Conservation (phyloP, 2,888 invertebrate species). For the Allygus modestus region DNA sequence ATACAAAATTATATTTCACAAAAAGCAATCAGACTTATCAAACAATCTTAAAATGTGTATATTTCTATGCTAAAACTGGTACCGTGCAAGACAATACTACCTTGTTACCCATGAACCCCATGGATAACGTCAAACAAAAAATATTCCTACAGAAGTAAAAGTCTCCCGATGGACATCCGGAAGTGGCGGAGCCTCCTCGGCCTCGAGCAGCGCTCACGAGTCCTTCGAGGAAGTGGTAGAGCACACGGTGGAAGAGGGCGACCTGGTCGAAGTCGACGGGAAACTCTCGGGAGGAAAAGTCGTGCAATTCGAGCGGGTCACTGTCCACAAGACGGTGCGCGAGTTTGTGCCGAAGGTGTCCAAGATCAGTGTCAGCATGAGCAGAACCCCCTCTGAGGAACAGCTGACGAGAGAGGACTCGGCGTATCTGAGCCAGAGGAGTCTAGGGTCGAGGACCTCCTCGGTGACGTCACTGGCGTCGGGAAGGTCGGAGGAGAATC, state of each 20-base stretch:
- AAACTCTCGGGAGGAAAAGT: conserved; percentile 78
- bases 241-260: conserved; percentile 80
- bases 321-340: conserved; percentile 80
- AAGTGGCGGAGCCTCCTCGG: conserved; percentile 19
- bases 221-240: conserved; percentile 77
- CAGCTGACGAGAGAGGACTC: conserved; percentile 76
- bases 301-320: conserved; percentile 85
- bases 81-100: conserved; percentile 9
- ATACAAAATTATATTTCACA: no score
- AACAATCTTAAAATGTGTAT: no score
- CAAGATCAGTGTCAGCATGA: conserved; percentile 70
- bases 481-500: conserved; percentile 76
- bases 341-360: conserved; percentile 72
- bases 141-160: conserved; percentile 20
- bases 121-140: neutral
- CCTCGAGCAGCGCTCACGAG: conserved; percentile 65
- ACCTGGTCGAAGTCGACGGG: conserved; percentile 82
- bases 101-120: neutral
- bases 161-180: conserved; percentile 11
- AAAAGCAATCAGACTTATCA: no score
- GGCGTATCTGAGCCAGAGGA: conserved; percentile 78
- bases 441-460: conserved; percentile 76
- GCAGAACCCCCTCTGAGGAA: conserved; percentile 79
- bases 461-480: conserved; percentile 75
- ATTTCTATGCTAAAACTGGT: neutral